Evolutionary conservation across 1,140 invertebrate species (phyloP).

Genomic region (Caerostris extrusa): DNA sequence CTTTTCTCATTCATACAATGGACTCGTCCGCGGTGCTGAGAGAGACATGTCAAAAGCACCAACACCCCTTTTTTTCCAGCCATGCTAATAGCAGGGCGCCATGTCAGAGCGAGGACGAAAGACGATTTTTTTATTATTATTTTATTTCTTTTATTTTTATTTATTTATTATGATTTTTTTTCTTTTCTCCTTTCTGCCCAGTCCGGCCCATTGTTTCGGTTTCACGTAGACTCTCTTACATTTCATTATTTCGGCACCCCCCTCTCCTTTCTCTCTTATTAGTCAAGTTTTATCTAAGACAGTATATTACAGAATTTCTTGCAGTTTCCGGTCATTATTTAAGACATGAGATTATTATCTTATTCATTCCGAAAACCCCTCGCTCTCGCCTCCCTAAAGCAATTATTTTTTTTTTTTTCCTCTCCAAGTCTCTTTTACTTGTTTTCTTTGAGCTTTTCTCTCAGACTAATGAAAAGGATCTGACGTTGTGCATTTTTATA

Average conservation of each 20-base stretch:
- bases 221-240: constrained; percentile 71
- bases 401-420: constrained; percentile 74
- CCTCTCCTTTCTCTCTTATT: constrained; percentile 74
- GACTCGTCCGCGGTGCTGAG: constrained; percentile 69
- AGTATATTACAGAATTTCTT: constrained; percentile 78
- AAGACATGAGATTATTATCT: constrained; percentile 78
- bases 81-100: constrained; percentile 77
- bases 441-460: constrained; percentile 76
- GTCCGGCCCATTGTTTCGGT: constrained; percentile 75
- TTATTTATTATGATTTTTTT: constrained; percentile 30
- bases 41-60: constrained; percentile 77
- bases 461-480: constrained; percentile 74
- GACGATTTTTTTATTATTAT: not conserved
- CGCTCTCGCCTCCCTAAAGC: constrained; percentile 71
- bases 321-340: constrained; percentile 77
- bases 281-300: constrained; percentile 77
- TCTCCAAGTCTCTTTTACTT: constrained; percentile 68
- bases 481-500: constrained; percentile 77
- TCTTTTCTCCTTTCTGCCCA: constrained; percentile 62
- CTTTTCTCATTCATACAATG: constrained; percentile 77
- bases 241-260: constrained; percentile 74
- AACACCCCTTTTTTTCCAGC: constrained; percentile 64
- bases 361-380: constrained; percentile 76
- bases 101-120: constrained; percentile 52
- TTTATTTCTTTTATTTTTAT: not conserved